These are phyloP conservation scores for Hymenochirus boettgeri DNA, from an alignment of 2,113 vertebrate genomes.

Conservation along the genomic window DNA sequence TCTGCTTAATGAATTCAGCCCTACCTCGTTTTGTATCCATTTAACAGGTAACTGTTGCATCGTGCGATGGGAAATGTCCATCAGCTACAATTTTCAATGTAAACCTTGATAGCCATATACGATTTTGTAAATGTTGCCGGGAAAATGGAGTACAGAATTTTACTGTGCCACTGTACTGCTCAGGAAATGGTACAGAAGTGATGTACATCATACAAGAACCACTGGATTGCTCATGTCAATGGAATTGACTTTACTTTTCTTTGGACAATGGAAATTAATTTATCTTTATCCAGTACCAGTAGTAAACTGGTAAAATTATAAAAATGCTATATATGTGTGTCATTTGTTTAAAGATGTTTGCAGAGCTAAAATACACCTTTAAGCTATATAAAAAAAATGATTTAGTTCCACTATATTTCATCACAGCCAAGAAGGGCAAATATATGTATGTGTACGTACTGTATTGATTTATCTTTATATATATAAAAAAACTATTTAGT, in stretches of 20 bases:
- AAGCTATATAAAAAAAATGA: too few relatives aligned
- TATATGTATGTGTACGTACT: too few relatives aligned
- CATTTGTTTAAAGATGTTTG: too few relatives aligned
- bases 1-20: too few relatives aligned
- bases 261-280: background rate
- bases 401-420: too few relatives aligned
- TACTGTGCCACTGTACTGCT: conserved; percentile 83
- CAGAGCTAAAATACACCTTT: too few relatives aligned
- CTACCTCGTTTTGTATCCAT: conserved; percentile 28
- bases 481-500: too few relatives aligned
- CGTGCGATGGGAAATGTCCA: conserved; percentile 93
- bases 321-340: too few relatives aligned
- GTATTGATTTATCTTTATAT: too few relatives aligned
- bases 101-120: conserved; percentile 92
- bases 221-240: conserved; percentile 89
- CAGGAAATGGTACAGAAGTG: conserved; percentile 84
- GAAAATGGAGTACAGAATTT: conserved; percentile 82
- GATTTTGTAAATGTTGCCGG: conserved; percentile 95
- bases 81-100: conserved; percentile 98
- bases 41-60: conserved; percentile 81
- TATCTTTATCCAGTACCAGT: background rate
- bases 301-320: too few relatives aligned
- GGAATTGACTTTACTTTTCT: conserved; percentile 68
- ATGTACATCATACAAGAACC: conserved; percentile 87
- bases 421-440: too few relatives aligned